Evolutionary conservation across 2,888 invertebrate species (phyloP).

Genomic region (Dryomyza anilis): DNA sequence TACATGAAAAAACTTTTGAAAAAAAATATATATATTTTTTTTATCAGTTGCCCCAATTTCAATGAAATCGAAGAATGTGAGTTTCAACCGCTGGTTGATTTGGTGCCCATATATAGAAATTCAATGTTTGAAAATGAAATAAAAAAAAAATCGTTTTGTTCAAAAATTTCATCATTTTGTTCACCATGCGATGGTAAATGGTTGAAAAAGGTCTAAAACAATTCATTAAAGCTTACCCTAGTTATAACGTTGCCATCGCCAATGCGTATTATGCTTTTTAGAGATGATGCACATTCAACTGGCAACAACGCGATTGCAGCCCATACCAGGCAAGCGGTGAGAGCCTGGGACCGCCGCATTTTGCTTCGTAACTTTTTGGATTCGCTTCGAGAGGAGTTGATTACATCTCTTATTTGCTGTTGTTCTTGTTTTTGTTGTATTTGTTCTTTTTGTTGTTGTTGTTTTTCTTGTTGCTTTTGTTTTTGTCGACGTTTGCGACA

Average conservation of each 20-base stretch:
- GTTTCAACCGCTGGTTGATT: too few species aligned
- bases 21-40: too few species aligned
- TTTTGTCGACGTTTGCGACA: constrained; percentile 5
- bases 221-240: too few species aligned
- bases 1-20: too few species aligned
- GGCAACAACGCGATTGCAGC: constrained; percentile 35
- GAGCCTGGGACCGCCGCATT: constrained; percentile 36
- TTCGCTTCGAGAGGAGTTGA: neutral
- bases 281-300: constrained; percentile 42
- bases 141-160: too few species aligned
- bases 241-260: constrained; percentile 57
- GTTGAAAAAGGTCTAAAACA: too few species aligned
- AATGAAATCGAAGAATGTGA: too few species aligned
- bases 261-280: constrained; percentile 53
- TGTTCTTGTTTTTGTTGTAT: constrained; percentile 25
- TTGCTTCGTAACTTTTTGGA: constrained; percentile 22
- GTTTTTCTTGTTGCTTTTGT: constrained; percentile 32
- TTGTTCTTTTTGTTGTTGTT: constrained; percentile 27
- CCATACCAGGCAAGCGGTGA: constrained; percentile 30
- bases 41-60: too few species aligned
- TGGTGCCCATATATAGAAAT: too few species aligned
- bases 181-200: too few species aligned
- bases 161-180: too few species aligned
- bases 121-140: too few species aligned
- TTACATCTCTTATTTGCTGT: constrained; percentile 21